Conservation (phyloP, 92 coral and sea anemone species). For the Diadumene lineata region DNA sequence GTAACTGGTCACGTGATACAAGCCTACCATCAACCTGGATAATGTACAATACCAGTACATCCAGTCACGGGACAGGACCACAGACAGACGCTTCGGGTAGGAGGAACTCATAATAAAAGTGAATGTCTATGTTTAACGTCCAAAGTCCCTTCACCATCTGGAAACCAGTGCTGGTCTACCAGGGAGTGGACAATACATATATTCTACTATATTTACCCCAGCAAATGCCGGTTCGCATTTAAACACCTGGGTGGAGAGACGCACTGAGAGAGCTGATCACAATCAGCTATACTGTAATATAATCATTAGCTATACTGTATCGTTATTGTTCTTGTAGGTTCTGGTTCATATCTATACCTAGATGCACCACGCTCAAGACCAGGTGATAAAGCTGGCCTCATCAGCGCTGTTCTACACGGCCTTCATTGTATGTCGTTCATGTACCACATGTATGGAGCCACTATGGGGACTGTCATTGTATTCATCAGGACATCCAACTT, state of each 20-base stretch:
- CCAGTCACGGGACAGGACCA: slow-evolving; percentile 9
- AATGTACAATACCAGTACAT: background rate
- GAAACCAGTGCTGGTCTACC: too few relatives aligned
- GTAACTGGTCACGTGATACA: slow-evolving; percentile 13
- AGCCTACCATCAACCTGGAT: background rate
- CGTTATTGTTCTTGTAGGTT: slow-evolving; percentile 8
- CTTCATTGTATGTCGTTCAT: slow-evolving; percentile 43
- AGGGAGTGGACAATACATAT: too few relatives aligned
- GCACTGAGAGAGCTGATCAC: too few relatives aligned
- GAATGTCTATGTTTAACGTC: too few relatives aligned
- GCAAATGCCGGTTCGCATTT: too few relatives aligned
- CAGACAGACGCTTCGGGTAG: background rate
- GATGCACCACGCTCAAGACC: slow-evolving; percentile 20
- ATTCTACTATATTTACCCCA: too few relatives aligned
- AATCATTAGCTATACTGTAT: too few relatives aligned
- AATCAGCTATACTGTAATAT: background rate
- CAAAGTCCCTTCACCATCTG: too few relatives aligned
- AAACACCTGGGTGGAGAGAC: too few relatives aligned
- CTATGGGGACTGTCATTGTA: slow-evolving; percentile 29
- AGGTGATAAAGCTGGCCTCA: slow-evolving; percentile 36
- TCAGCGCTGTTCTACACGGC: slow-evolving; percentile 23
- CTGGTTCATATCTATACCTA: slow-evolving; percentile 35
- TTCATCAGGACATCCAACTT: slow-evolving; percentile 1
- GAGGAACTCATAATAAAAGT: too few relatives aligned
- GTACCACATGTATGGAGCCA: slow-evolving; percentile 42